Base-by-base conservation (phyloP, 2,113 vertebrate species). In the Centrocercus urophasianus region DNA sequence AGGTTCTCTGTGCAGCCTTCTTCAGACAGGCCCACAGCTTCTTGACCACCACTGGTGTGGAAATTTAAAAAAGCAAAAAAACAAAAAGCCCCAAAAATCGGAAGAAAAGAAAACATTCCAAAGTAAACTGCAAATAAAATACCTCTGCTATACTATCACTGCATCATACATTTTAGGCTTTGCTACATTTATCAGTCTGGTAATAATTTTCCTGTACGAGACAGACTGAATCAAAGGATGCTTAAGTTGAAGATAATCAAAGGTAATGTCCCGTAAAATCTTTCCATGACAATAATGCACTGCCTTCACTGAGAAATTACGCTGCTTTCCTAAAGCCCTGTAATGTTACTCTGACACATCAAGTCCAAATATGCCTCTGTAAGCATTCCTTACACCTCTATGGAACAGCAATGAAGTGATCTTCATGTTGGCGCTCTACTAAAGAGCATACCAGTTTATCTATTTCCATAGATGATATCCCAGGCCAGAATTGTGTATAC, bases 21-120 rank as follows among this genome's bases (percentile, higher is more conserved):
- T 38, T 47, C 63, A 96, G 59, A 64, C 59, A 94, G 93, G 14
- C 86, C 93, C 94, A 95, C 86, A 87, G 63, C 83, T 91, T 82
- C 72, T 75, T 95, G 75, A 95, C 91, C 88, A 85, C 61, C 67
- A 86, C 48, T 63, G 70, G 76, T 80, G 85, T 69, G 48, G 56
- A 77, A 87, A 69, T 61, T 6, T 19, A 63, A 47, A 91, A 64
- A 65, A 48, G 52, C 34, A 91, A 72, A 80, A 38, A 95, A 56
- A 65, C 40, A 54, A 40, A 91, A 85, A 61, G 95, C 8, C 36
- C 8, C 36, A 36, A 38, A 38, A 38, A 38, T 38, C 8, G 38
- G 38, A 89, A 70, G 95, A 56, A 67, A 48, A 54, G 36, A 90
- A 72, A 81, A 36, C 10, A 34, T 85, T 89, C 95, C 45, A 67